phyloP scores from a whole-genome alignment of 2,888 invertebrate genomes.

The Taenaris catops region DNA sequence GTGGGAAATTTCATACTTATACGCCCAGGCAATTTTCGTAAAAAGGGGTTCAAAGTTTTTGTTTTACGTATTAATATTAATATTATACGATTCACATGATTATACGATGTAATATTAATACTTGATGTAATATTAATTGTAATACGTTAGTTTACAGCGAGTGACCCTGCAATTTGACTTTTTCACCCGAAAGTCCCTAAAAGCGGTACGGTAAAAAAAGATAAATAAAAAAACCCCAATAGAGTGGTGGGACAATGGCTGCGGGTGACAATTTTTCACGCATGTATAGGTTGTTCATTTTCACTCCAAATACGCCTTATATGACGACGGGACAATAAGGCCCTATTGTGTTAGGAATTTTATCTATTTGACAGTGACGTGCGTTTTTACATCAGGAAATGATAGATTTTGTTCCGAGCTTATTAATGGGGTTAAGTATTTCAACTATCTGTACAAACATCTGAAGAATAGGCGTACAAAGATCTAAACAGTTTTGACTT shows the following conservation, averaged over 20 bases:
- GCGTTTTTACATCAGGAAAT: slow-evolving; percentile 12
- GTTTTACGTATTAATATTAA: too few relatives aligned
- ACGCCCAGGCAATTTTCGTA: too few relatives aligned
- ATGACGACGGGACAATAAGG: slow-evolving; percentile 22
- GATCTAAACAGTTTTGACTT: too few relatives aligned
- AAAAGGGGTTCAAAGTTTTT: too few relatives aligned
- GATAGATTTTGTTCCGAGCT: slow-evolving; percentile 6
- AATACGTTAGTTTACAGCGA: too few relatives aligned
- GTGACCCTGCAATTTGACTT: slow-evolving; percentile 7
- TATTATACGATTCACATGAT: too few relatives aligned
- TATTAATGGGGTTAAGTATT: too few relatives aligned
- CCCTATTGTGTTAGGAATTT: slow-evolving; percentile 21
- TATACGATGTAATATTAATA: too few relatives aligned
- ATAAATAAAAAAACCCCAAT: slow-evolving; percentile 28
- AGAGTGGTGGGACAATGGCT: slow-evolving; percentile 25
- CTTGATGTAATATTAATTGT: too few relatives aligned
- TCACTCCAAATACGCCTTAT: slow-evolving; percentile 23
- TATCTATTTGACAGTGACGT: slow-evolving; percentile 16
- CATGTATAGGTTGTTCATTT: slow-evolving; percentile 24
- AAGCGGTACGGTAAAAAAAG: slow-evolving; percentile 26
- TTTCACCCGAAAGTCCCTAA: slow-evolving; percentile 20
- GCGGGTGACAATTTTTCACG: slow-evolving; percentile 26
- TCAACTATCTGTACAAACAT: too few relatives aligned
- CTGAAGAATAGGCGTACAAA: too few relatives aligned
- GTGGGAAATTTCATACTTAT: too few relatives aligned